These are phyloP conservation scores for Drosophila sordidapex DNA, from an alignment of 2,888 invertebrate genomes.

Conservation along the genomic window DNA sequence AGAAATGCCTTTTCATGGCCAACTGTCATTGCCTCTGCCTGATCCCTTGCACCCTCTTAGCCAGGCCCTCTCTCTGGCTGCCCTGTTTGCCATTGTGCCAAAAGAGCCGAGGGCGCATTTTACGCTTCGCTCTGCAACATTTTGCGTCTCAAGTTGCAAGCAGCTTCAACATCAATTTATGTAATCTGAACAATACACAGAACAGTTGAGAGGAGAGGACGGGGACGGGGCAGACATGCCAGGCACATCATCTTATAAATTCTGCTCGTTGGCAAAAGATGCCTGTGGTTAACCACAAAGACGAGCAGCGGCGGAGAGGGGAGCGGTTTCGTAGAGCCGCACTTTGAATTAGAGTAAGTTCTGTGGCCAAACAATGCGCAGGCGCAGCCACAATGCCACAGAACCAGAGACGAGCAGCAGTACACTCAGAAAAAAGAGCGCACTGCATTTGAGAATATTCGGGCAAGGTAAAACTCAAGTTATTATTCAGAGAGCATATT, in stretches of 20 bases:
- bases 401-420: background rate
- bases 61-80: background rate
- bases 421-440: background rate
- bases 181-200: constrained; percentile 69
- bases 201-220: constrained; percentile 15
- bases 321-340: constrained; percentile 7
- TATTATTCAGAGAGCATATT: no score
- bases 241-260: constrained; percentile 78
- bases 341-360: constrained; percentile 60
- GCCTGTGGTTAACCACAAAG: constrained; percentile 75
- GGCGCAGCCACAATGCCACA: constrained; percentile 36
- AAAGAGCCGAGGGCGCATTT: constrained; percentile 42
- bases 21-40: constrained; percentile 48
- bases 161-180: constrained; percentile 75
- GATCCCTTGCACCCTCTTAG: background rate
- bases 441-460: background rate
- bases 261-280: constrained; percentile 67
- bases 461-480: no score
- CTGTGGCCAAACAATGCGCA: constrained; percentile 54
- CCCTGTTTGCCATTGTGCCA: constrained; percentile 26
- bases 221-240: constrained; percentile 13
- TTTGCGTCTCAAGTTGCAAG: constrained; percentile 71
- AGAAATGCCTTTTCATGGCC: constrained; percentile 52
- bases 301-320: constrained; percentile 8
- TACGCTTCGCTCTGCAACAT: constrained; percentile 59